A percentile compares a stretch with the other conserved stretches of the same genome.
phyloP scores from a whole-genome alignment of 2,797 vertebrate species.

The Trematocara caparti region DNA sequence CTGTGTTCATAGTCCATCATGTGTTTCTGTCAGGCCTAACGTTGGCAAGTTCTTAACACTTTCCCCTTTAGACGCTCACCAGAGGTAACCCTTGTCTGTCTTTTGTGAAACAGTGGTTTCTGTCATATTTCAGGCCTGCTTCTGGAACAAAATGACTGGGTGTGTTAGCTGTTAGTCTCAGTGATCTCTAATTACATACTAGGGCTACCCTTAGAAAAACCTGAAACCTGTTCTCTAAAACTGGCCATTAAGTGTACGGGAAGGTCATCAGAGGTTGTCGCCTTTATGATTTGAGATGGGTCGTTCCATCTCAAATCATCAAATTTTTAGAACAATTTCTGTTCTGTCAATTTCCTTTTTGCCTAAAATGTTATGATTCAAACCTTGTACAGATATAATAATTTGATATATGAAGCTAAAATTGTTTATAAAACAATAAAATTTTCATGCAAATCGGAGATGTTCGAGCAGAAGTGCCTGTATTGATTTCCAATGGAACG shows the following conservation, averaged over 20 bases:
- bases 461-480: neutral
- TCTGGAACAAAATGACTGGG: neutral
- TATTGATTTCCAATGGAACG: neutral
- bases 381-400: neutral
- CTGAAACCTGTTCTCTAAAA: neutral
- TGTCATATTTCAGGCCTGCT: neutral
- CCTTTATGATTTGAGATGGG: neutral
- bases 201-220: neutral
- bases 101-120: neutral
- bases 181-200: neutral
- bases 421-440: neutral
- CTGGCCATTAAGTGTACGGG: neutral
- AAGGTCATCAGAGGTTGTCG: neutral
- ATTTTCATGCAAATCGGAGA: neutral
- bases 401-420: neutral
- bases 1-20: neutral
- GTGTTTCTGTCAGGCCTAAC: neutral
- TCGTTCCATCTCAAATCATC: neutral
- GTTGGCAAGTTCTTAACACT: neutral
- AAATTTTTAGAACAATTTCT: neutral
- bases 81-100: neutral
- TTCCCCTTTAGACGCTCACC: neutral
- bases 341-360: neutral
- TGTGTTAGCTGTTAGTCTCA: neutral
- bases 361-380: neutral